phyloP scores from a whole-genome alignment of 2,888 invertebrate species.

The Steinernema scapterisci region DNA sequence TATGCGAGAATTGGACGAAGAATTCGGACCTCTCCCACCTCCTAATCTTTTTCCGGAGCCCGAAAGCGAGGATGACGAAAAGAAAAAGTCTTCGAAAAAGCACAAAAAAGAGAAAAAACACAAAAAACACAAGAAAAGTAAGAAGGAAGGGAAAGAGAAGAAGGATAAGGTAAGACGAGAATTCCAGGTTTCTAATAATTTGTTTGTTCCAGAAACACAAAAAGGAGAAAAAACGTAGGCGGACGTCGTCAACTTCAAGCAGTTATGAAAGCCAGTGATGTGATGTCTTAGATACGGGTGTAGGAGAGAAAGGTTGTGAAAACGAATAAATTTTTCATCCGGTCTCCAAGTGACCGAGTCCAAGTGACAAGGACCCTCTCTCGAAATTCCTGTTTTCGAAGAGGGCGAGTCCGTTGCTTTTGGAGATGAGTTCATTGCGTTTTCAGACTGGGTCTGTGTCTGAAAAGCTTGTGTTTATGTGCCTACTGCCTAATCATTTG shows the following conservation, averaged over 20 bases:
- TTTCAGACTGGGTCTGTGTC: too few species aligned
- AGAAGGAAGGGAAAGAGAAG: conserved; percentile 2
- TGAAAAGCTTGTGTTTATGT: too few species aligned
- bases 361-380: too few species aligned
- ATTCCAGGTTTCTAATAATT: neutral
- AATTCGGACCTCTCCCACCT: conserved; percentile 55
- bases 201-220: neutral
- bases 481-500: too few species aligned
- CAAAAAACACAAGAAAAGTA: conserved; percentile 11
- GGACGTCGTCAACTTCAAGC: neutral
- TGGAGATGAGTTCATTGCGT: too few species aligned
- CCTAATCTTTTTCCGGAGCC: conserved; percentile 12
- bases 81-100: neutral
- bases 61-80: neutral
- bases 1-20: conserved; percentile 45
- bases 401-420: too few species aligned
- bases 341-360: too few species aligned
- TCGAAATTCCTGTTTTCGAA: too few species aligned
- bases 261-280: conserved; percentile 16
- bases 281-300: too few species aligned
- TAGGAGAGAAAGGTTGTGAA: too few species aligned
- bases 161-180: neutral
- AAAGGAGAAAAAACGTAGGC: neutral
- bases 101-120: conserved; percentile 26
- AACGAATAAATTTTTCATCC: too few species aligned